Base-by-base conservation (phyloP, 2,797 vertebrate species). In the Atherinosoma microstoma region DNA sequence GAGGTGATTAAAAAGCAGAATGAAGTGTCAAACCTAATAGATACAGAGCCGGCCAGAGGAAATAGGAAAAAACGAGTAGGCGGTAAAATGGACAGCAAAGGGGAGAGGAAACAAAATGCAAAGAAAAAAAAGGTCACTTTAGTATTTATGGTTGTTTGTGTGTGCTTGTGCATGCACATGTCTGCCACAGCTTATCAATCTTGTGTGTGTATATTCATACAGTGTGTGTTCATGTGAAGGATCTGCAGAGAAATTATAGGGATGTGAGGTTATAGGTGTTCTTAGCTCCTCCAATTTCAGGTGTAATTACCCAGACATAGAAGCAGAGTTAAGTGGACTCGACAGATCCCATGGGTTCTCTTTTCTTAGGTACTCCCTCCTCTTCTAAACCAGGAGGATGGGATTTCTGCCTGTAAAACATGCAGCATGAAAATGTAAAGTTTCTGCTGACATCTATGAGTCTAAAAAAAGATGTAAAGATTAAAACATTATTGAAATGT, bases 1-100 rank as follows among this genome's bases (percentile, higher is more conserved):
- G 75, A 76, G 87, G 87, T 93, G 92, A 93, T 94, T 94, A 94
- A 93, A 92, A 91, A 87, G 81, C 84, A 80, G 82, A 93, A 94
- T 93, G 90, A 79, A 90, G 90, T 92, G 93, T 92, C 92, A 94
- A 73, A 89, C 66, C 85, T 92, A 93, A 94, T 94, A 90, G 87
- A 94, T 86, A 93, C 84, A 87, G 85, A 93, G 91, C 45, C 29
- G 74, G 62, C 64, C 64, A 58, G 67, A 64, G 86, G 85, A 86
- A 92, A 92, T 86, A 15, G 87, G 73, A 84, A 88, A 42, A 42
- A 32, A 42, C 62, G 68, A 36, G 75, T 1, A 35, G 67, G 61
- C 53, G 58, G 66, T 34, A 64, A 45, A 72, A 62, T 36, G 59
- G 51, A 66, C 49, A 67, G 69, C 9, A 57, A 65, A 66, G 16